phyloP scores from a whole-genome alignment of 2,113 vertebrate species.

The Reinhardtius hippoglossoides region DNA sequence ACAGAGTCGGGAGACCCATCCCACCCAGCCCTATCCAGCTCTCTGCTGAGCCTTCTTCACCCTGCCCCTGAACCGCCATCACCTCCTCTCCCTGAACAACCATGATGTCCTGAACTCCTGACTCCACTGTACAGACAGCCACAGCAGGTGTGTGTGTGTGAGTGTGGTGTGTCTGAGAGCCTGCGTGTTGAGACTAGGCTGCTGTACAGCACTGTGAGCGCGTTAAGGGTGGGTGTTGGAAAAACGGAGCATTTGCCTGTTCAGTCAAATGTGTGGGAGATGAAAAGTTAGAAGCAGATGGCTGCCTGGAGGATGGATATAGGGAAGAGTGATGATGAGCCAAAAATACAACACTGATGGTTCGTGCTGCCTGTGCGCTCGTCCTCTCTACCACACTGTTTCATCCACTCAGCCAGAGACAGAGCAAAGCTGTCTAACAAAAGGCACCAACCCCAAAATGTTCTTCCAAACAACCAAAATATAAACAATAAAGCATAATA shows the following conservation, averaged over 20 bases:
- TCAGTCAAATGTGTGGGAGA: slow-evolving; percentile 80
- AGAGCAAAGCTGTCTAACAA: background rate
- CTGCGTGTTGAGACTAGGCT: slow-evolving; percentile 2
- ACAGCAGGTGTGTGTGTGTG: slow-evolving; percentile 25
- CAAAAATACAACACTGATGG: slow-evolving; percentile 36
- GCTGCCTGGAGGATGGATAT: slow-evolving; percentile 58
- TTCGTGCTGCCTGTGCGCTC: background rate
- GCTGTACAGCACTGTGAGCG: background rate
- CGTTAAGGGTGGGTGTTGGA: background rate
- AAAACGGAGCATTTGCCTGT: slow-evolving; percentile 67
- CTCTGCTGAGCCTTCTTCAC: slow-evolving; percentile 60
- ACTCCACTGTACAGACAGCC: slow-evolving; percentile 22
- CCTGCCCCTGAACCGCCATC: slow-evolving; percentile 78
- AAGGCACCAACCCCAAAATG: background rate
- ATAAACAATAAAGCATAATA: background rate
- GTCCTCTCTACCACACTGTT: slow-evolving; percentile 22
- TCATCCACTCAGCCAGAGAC: slow-evolving; percentile 33
- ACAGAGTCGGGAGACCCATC: slow-evolving; percentile 85
- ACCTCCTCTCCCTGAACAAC: slow-evolving; percentile 86
- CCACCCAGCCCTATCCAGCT: slow-evolving; percentile 66
- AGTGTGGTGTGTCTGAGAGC: slow-evolving; percentile 4
- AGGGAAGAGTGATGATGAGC: slow-evolving; percentile 51
- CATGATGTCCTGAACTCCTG: slow-evolving; percentile 68
- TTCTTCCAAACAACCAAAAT: background rate
- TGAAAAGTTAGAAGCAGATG: slow-evolving; percentile 66